Conservation (phyloP, 1,140 invertebrate species). For the Rhyacophila brunnea region DNA sequence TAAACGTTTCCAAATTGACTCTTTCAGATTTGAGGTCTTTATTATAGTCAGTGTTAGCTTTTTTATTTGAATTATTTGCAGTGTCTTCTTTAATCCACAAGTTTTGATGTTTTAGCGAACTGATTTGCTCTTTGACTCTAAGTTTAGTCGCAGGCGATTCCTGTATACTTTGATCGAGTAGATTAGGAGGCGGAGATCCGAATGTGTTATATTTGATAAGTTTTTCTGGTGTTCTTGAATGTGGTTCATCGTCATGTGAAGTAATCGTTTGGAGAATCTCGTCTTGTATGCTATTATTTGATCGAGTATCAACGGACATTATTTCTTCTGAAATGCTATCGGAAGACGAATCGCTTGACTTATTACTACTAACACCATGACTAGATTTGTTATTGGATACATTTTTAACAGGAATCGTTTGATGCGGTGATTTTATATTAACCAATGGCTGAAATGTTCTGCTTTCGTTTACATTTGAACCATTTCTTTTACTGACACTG, state of each 20-base stretch:
- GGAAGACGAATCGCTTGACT: conserved; percentile 6
- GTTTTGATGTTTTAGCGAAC: conserved; percentile 12
- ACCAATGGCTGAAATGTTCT: no score
- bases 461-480: no score
- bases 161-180: conserved; percentile 13
- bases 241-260: not conserved
- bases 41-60: not conserved
- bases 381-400: not conserved
- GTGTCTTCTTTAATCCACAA: not conserved
- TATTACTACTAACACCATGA: not conserved
- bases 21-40: no score
- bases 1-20: not conserved
- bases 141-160: conserved; percentile 12
- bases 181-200: conserved; percentile 6
- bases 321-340: conserved; percentile 31
- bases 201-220: not conserved
- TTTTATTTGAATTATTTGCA: not conserved
- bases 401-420: no score
- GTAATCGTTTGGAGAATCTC: not conserved
- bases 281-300: not conserved
- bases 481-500: no score
- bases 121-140: conserved; percentile 10
- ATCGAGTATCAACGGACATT: conserved; percentile 6
- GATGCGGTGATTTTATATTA: no score
- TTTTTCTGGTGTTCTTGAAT: not conserved